These are phyloP conservation scores for Drosophila nigritarsus DNA, from an alignment of 2,888 invertebrate species.

Conservation along the genomic window DNA sequence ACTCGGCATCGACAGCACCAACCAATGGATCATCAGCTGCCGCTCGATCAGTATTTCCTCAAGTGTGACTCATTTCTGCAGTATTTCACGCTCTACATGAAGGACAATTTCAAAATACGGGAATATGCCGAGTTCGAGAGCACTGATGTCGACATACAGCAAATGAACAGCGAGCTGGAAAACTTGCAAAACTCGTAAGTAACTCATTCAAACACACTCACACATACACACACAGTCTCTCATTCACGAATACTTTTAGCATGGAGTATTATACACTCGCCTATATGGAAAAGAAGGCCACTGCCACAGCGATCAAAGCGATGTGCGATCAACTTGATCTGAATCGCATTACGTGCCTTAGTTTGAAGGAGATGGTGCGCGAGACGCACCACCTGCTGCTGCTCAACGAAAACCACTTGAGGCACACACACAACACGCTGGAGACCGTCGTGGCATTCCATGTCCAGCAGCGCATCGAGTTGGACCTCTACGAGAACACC, in stretches of 20 bases:
- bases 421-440: slow-evolving; percentile 71
- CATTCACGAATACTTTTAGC: slow-evolving; percentile 43
- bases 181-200: slow-evolving; percentile 75
- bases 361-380: slow-evolving; percentile 61
- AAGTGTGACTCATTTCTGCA: slow-evolving; percentile 83
- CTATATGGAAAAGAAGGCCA: slow-evolving; percentile 77
- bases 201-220: background rate
- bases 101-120: slow-evolving; percentile 83
- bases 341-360: slow-evolving; percentile 74
- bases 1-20: slow-evolving; percentile 80
- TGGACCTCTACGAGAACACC: slow-evolving; percentile 82
- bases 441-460: slow-evolving; percentile 68
- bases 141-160: slow-evolving; percentile 57
- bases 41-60: slow-evolving; percentile 82
- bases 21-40: slow-evolving; percentile 82
- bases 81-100: slow-evolving; percentile 81
- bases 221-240: background rate
- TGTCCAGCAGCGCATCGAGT: slow-evolving; percentile 80
- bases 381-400: slow-evolving; percentile 62
- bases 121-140: slow-evolving; percentile 73
- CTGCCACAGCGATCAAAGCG: slow-evolving; percentile 70
- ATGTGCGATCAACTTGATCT: slow-evolving; percentile 76
- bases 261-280: slow-evolving; percentile 72
- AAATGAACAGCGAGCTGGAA: slow-evolving; percentile 64
- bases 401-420: slow-evolving; percentile 76